A percentile compares a stretch with the other conserved stretches of the same genome.
These are phyloP conservation scores for Struthio camelus DNA, from an alignment of 2,113 vertebrate species.

Conservation along the genomic window DNA sequence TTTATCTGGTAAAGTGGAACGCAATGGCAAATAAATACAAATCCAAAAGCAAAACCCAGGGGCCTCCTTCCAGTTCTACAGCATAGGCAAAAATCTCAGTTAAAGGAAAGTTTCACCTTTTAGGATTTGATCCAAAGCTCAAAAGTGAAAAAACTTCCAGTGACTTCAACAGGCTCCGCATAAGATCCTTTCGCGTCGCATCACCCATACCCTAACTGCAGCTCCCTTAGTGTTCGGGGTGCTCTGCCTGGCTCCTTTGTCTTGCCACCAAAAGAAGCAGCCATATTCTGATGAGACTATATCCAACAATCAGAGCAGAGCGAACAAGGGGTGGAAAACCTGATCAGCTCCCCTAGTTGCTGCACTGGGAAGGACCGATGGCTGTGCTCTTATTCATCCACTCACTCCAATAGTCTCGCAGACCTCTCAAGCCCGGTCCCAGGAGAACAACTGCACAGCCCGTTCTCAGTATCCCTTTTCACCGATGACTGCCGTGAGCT, in stretches of 20 bases:
- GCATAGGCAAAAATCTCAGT: not conserved
- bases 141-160: not conserved
- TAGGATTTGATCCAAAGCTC: not conserved
- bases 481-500: not conserved
- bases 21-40: not conserved
- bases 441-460: not conserved
- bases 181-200: not conserved
- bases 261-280: not conserved
- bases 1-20: no score
- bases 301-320: not conserved
- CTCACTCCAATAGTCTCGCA: not conserved
- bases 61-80: not conserved
- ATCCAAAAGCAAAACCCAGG: not conserved
- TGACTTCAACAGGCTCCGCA: not conserved
- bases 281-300: not conserved
- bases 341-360: not conserved
- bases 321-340: not conserved
- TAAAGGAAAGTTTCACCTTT: not conserved
- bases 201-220: accelerated
- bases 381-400: not conserved
- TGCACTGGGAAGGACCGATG: not conserved
- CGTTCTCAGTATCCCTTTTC: no score
- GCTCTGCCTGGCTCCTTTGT: not conserved
- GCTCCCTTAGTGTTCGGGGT: not conserved
- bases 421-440: not conserved